Conservation (phyloP, 2,888 invertebrate species). For the Kuschelorhynchus macadamiae region DNA sequence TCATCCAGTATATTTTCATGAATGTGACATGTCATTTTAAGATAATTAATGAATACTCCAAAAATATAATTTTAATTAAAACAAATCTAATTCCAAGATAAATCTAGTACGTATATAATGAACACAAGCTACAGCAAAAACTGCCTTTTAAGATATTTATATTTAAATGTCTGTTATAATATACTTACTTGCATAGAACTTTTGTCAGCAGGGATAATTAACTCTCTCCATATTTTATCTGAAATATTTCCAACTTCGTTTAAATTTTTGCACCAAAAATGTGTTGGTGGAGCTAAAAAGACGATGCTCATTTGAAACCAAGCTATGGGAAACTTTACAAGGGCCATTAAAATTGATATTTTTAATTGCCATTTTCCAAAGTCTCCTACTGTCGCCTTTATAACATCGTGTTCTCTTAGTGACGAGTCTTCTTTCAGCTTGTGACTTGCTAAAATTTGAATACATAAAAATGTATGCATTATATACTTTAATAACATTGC, state of each 20-base stretch:
- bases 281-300: slow-evolving; percentile 74
- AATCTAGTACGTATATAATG: too few relatives aligned
- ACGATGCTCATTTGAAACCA: slow-evolving; percentile 77
- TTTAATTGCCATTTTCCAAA: slow-evolving; percentile 75
- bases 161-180: too few relatives aligned
- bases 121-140: too few relatives aligned
- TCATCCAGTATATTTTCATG: too few relatives aligned
- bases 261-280: slow-evolving; percentile 72
- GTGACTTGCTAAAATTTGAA: too few relatives aligned
- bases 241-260: slow-evolving; percentile 57
- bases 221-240: slow-evolving; percentile 69
- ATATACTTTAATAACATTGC: too few relatives aligned
- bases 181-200: slow-evolving; percentile 23
- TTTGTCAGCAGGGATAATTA: slow-evolving; percentile 55
- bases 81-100: too few relatives aligned
- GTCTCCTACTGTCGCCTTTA: slow-evolving; percentile 69
- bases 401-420: slow-evolving; percentile 33
- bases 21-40: too few relatives aligned
- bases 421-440: neutral
- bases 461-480: too few relatives aligned
- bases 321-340: slow-evolving; percentile 74
- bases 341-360: slow-evolving; percentile 72
- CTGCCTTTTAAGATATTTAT: too few relatives aligned
- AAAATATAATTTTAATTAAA: too few relatives aligned
- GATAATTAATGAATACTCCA: too few relatives aligned